These are phyloP conservation scores for Oscheius sp. DNA, from an alignment of 2,888 invertebrate genomes.

Conservation along the genomic window DNA sequence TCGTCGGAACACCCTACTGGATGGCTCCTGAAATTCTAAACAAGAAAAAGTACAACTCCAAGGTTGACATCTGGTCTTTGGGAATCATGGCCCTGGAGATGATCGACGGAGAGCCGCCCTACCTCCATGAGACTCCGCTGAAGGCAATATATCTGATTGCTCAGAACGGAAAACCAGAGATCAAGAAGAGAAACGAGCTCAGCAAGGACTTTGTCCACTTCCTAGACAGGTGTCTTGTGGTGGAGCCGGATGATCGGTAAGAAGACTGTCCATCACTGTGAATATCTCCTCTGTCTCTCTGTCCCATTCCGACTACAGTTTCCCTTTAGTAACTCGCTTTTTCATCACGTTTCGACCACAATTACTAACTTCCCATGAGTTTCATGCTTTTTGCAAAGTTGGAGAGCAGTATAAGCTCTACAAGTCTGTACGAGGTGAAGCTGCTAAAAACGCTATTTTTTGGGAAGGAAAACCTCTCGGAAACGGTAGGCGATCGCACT, in stretches of 20 bases:
- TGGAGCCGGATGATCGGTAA: slow-evolving; percentile 56
- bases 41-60: slow-evolving; percentile 72
- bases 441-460: no score
- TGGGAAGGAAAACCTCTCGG: no score
- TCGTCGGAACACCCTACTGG: slow-evolving; percentile 76
- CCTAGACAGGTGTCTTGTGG: slow-evolving; percentile 81
- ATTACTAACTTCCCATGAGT: no score
- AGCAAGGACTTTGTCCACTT: slow-evolving; percentile 79
- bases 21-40: slow-evolving; percentile 85
- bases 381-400: no score
- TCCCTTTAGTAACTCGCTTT: no score
- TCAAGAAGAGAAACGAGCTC: slow-evolving; percentile 85
- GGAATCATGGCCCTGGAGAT: slow-evolving; percentile 94
- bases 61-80: slow-evolving; percentile 87
- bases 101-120: slow-evolving; percentile 93
- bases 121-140: slow-evolving; percentile 89
- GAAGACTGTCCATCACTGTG: not conserved
- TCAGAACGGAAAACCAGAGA: slow-evolving; percentile 90
- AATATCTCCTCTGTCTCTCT: not conserved
- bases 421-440: no score
- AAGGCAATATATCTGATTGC: slow-evolving; percentile 90
- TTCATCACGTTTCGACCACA: no score
- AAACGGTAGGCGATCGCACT: no score
- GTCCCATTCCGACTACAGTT: not conserved
- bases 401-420: no score